These are phyloP conservation scores for Stegostoma tigrinum DNA, from an alignment of 2,113 vertebrate species.

Conservation along the genomic window DNA sequence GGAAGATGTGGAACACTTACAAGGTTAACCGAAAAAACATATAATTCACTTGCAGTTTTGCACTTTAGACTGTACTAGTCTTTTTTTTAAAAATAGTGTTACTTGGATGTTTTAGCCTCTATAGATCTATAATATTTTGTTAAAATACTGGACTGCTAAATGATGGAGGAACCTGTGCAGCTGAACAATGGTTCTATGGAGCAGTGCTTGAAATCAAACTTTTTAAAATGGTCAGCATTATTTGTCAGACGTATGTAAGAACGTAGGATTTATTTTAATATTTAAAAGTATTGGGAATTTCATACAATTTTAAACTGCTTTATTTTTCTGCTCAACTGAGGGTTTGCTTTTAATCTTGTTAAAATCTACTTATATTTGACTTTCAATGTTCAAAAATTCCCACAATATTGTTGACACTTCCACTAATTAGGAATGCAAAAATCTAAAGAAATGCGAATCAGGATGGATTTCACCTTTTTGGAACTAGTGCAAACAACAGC, in stretches of 20 bases:
- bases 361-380: not conserved
- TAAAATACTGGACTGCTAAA: not conserved
- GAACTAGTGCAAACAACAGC: too few relatives aligned
- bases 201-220: not conserved
- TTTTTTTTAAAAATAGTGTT: not conserved
- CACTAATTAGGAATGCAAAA: not conserved
- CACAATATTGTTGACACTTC: too few relatives aligned
- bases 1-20: not conserved
- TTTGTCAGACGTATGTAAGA: not conserved
- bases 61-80: slow-evolving; percentile 23
- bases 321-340: not conserved
- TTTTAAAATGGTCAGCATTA: slow-evolving; percentile 7
- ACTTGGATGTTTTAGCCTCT: not conserved
- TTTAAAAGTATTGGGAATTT: not conserved
- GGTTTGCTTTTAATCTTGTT: not conserved
- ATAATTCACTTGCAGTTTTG: slow-evolving; percentile 25
- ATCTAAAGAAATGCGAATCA: not conserved
- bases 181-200: not conserved
- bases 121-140: slow-evolving; percentile 1
- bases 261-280: not conserved
- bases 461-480: not conserved
- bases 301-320: not conserved
- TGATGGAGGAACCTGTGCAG: not conserved
- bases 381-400: too few relatives aligned
- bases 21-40: not conserved